phyloP scores from a whole-genome alignment of 2,888 invertebrate species.

The Girardia tigrina region DNA sequence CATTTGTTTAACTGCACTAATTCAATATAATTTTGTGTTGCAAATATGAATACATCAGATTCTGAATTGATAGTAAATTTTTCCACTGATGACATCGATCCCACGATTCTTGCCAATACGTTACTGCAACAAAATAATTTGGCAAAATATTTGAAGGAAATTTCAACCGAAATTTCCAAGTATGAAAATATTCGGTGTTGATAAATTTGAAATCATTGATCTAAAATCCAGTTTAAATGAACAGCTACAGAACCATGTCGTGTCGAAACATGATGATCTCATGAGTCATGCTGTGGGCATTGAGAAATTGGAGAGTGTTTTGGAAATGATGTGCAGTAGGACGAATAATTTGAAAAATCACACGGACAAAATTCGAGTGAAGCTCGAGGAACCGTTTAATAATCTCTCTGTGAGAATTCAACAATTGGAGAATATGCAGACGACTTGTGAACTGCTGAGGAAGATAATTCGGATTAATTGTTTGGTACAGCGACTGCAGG shows the following conservation, averaged over 20 bases:
- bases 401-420: constrained; percentile 68
- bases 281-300: constrained; percentile 73
- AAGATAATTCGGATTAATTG: constrained; percentile 68
- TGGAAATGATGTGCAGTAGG: constrained; percentile 66
- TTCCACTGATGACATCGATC: neutral
- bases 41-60: constrained; percentile 1
- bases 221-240: constrained; percentile 1
- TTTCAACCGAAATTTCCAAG: neutral
- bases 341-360: constrained; percentile 55
- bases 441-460: constrained; percentile 70
- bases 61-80: neutral
- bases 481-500: constrained; percentile 55
- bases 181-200: neutral
- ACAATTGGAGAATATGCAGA: constrained; percentile 63
- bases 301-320: constrained; percentile 68
- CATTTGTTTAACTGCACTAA: no score
- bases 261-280: constrained; percentile 74
- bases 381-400: constrained; percentile 59
- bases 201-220: neutral
- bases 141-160: constrained; percentile 8
- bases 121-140: neutral
- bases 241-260: constrained; percentile 56
- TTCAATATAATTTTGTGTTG: neutral
- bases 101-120: neutral
- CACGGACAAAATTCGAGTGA: constrained; percentile 56